Conservation (phyloP, 2,113 vertebrate genomes). For the Odobenus rosmarus region DNA sequence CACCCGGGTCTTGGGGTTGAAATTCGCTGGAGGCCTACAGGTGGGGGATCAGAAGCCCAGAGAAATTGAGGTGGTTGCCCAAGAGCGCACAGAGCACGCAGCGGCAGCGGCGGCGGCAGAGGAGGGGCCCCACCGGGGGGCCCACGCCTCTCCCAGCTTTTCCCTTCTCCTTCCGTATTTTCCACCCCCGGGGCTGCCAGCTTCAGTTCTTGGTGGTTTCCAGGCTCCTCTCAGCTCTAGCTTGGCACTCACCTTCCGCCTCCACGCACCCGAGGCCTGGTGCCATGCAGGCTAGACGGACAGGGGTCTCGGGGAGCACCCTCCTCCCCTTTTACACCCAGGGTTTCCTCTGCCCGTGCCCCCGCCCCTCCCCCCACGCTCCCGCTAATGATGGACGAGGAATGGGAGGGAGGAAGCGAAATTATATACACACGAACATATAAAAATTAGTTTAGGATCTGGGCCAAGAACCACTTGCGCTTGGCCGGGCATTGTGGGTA, state of each 20-base stretch:
- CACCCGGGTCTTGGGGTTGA: neutral
- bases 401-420: constrained; percentile 18
- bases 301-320: neutral
- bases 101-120: neutral
- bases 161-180: neutral
- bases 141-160: neutral
- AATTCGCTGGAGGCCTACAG: neutral
- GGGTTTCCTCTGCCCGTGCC: neutral
- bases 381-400: constrained; percentile 53
- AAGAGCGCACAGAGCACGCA: neutral
- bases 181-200: neutral
- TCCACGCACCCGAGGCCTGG: fast-evolving
- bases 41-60: neutral
- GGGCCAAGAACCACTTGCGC: constrained; percentile 85
- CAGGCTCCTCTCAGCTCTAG: neutral
- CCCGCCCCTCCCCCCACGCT: neutral
- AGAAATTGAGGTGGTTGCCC: neutral
- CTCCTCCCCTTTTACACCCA: neutral
- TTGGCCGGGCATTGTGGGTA: constrained; percentile 87
- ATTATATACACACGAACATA: constrained; percentile 82
- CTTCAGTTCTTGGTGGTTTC: neutral
- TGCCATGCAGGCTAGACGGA: fast-evolving
- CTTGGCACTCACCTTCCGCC: neutral
- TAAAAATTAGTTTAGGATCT: constrained; percentile 86
- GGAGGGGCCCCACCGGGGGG: neutral